These are phyloP conservation scores for Odontamblyopus rebecca DNA, from an alignment of 2,797 vertebrate species.

Conservation along the genomic window DNA sequence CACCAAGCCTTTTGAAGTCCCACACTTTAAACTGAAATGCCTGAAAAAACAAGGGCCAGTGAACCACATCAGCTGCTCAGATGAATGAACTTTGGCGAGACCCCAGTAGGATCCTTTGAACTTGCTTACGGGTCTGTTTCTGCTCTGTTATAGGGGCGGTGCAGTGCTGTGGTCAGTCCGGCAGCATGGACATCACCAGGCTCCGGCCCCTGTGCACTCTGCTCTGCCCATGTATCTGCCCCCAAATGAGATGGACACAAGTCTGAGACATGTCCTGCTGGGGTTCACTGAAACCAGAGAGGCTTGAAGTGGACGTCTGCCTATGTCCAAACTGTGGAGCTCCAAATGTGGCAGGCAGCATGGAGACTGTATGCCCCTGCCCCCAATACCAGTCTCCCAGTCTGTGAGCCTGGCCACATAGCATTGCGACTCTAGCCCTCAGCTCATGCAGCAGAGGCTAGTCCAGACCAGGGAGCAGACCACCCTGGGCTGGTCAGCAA, in stretches of 20 bases:
- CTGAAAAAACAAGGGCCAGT: conserved; percentile 48
- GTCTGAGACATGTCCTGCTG: conserved; percentile 90
- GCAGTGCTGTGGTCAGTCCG: conserved; percentile 61
- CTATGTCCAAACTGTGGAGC: conserved; percentile 79
- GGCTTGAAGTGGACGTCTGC: conserved; percentile 97
- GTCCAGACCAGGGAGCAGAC: conserved; percentile 79
- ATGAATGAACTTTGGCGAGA: conserved; percentile 74
- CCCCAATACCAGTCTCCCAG: conserved; percentile 58
- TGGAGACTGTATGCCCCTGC: conserved; percentile 78
- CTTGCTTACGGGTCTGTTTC: conserved; percentile 73
- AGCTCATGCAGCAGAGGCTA: conserved; percentile 58
- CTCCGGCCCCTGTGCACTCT: conserved; percentile 61
- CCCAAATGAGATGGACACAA: conserved; percentile 73
- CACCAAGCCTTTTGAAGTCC: conserved; percentile 62
- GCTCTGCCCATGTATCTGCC: conserved; percentile 84
- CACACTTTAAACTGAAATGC: conserved; percentile 50
- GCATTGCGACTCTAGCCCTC: conserved; percentile 41
- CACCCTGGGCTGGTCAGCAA: conserved; percentile 90
- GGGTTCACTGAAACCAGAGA: conserved; percentile 96
- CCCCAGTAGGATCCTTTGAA: conserved; percentile 71
- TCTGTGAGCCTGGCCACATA: conserved; percentile 33
- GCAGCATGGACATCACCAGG: conserved; percentile 75
- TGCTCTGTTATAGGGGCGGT: conserved; percentile 61
- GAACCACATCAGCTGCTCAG: conserved; percentile 67
- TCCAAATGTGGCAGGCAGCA: conserved; percentile 55